These are phyloP conservation scores for Emys orbicularis DNA, from an alignment of 2,797 vertebrate species.

Conservation along the genomic window DNA sequence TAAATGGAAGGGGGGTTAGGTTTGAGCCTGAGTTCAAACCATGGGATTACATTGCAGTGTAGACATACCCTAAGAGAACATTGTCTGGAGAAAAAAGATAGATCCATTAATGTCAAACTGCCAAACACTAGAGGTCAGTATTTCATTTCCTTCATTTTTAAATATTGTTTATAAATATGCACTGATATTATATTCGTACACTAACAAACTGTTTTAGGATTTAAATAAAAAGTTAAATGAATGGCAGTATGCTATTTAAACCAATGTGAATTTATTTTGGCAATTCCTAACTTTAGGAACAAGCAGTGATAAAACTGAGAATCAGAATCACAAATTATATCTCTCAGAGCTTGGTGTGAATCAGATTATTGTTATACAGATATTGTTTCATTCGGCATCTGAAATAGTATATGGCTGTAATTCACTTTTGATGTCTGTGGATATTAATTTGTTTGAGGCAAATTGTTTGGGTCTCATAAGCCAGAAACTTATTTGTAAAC, in stretches of 20 bases:
- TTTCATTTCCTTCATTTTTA: slow-evolving; percentile 51
- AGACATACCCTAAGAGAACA: neutral
- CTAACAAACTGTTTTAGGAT: slow-evolving; percentile 11
- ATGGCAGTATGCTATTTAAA: neutral
- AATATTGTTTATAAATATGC: slow-evolving; percentile 60
- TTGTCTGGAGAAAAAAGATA: neutral
- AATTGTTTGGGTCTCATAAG: neutral
- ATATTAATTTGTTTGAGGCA: neutral
- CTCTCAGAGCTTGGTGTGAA: neutral
- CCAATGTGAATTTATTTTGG: neutral
- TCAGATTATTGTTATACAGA: neutral
- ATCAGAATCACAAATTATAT: neutral
- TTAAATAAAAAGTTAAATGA: neutral
- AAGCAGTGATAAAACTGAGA: neutral
- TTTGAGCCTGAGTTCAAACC: neutral
- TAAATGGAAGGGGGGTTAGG: neutral
- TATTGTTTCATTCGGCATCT: neutral
- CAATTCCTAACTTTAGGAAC: neutral
- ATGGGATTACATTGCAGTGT: neutral
- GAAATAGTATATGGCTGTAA: neutral
- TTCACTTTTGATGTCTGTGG: neutral
- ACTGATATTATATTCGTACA: neutral
- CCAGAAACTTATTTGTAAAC: neutral
- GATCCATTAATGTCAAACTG: neutral
- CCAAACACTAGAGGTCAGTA: slow-evolving; percentile 67